phyloP scores from a whole-genome alignment of 1,140 invertebrate species.

The Lucilia sericata region DNA sequence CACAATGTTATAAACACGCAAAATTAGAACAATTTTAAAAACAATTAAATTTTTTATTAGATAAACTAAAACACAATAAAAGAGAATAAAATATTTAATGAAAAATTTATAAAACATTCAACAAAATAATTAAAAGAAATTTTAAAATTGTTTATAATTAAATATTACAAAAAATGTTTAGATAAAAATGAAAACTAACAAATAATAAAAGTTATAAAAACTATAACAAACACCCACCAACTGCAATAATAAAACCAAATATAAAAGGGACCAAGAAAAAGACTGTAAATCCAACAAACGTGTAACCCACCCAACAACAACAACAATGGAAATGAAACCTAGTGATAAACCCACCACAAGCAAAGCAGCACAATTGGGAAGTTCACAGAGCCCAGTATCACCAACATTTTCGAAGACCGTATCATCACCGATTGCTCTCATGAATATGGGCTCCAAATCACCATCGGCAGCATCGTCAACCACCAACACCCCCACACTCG shows the following conservation, averaged over 20 bases:
- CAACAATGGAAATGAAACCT: slow-evolving; percentile 12
- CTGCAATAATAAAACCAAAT: neutral
- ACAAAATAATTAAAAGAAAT: neutral
- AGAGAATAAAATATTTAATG: neutral
- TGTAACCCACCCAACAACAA: neutral
- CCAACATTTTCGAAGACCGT: slow-evolving; percentile 51
- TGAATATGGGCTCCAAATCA: neutral
- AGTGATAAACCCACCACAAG: slow-evolving; percentile 2
- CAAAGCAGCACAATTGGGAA: neutral
- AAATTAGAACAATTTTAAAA: slow-evolving; percentile 15
- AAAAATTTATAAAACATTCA: neutral
- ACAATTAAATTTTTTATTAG: neutral
- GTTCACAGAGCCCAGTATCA: neutral
- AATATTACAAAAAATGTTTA: slow-evolving; percentile 19
- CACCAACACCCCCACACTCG: slow-evolving; percentile 43
- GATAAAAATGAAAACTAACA: slow-evolving; percentile 18
- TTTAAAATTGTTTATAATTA: neutral
- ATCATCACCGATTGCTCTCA: slow-evolving; percentile 54
- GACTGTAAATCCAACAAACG: neutral
- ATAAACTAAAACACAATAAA: neutral
- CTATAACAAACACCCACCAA: neutral
- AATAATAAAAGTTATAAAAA: slow-evolving; percentile 28
- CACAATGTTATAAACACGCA: slow-evolving; percentile 20
- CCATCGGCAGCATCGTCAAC: neutral
- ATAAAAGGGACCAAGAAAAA: neutral